Conservation (phyloP, 2,888 invertebrate species). For the Epirrhoe tristata region DNA sequence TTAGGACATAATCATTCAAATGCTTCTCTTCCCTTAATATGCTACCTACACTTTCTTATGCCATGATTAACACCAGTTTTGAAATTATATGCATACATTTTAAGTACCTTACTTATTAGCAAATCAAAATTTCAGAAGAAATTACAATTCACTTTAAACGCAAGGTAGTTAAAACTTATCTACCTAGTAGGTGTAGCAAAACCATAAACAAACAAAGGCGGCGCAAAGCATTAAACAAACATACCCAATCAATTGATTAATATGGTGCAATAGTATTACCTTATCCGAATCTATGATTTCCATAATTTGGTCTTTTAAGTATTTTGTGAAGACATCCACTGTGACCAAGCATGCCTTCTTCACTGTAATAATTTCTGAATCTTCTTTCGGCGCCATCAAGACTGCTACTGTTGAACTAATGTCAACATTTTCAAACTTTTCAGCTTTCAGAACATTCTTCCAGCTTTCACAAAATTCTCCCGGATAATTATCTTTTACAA, state of each 20-base stretch:
- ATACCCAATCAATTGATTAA: constrained; percentile 55
- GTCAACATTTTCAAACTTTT: constrained; percentile 94
- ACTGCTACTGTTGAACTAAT: constrained; percentile 93
- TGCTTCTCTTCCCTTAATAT: too few species aligned
- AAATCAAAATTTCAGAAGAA: too few species aligned
- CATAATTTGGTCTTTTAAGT: constrained; percentile 98
- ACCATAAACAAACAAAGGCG: too few species aligned
- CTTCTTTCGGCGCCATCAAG: constrained; percentile 97
- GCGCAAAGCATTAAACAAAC: too few species aligned
- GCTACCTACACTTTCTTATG: too few species aligned
- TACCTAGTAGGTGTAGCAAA: too few species aligned
- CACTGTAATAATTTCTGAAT: constrained; percentile 94
- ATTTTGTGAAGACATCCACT: constrained; percentile 98
- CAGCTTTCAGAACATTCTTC: constrained; percentile 91
- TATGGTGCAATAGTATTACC: constrained; percentile 72
- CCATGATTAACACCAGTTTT: too few species aligned
- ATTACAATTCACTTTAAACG: too few species aligned
- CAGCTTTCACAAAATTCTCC: constrained; percentile 97
- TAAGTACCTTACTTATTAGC: too few species aligned
- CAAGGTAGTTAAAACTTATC: too few species aligned
- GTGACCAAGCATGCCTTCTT: constrained; percentile 97
- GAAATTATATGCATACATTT: too few species aligned
- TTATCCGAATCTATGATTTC: constrained; percentile 99
- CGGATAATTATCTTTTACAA: constrained; percentile 96
- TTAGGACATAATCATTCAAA: too few species aligned